phyloP scores from a whole-genome alignment of 2,797 vertebrate genomes.

The Leucoraja ocellata region DNA sequence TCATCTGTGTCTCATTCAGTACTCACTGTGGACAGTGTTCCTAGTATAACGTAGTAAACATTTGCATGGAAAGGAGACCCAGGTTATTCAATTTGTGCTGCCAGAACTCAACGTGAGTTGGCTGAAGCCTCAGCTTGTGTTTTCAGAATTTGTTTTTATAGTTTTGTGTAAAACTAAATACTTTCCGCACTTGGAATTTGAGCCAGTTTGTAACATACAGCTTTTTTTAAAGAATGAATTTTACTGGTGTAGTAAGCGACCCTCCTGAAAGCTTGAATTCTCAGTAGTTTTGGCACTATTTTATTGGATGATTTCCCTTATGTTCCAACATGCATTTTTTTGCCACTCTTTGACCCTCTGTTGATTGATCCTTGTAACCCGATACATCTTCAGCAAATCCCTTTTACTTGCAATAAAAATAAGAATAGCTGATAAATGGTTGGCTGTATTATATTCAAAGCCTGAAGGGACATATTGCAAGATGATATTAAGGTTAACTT shows the following conservation, averaged over 20 bases:
- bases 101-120: conserved; percentile 28
- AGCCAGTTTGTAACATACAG: conserved; percentile 30
- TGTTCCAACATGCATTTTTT: conserved; percentile 25
- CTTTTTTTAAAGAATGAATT: conserved; percentile 44
- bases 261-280: conserved; percentile 51
- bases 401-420: conserved; percentile 56
- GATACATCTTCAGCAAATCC: conserved; percentile 56
- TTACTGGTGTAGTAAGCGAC: conserved; percentile 49
- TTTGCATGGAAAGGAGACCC: conserved; percentile 14
- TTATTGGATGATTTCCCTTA: conserved; percentile 50
- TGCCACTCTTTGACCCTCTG: conserved; percentile 48
- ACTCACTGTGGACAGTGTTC: conserved; percentile 22
- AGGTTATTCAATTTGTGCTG: conserved; percentile 28
- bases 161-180: conserved; percentile 34
- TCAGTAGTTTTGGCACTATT: conserved; percentile 48
- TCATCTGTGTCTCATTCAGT: conserved; percentile 29
- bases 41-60: not conserved
- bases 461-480: conserved; percentile 49
- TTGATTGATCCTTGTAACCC: conserved; percentile 57
- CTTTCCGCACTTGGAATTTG: conserved; percentile 41
- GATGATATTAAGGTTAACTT: conserved; percentile 40
- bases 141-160: conserved; percentile 35
- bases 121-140: conserved; percentile 33
- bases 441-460: conserved; percentile 53
- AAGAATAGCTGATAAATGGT: conserved; percentile 52